These are phyloP conservation scores for Drosophila ustulata DNA, from an alignment of 2,888 invertebrate genomes.

Conservation along the genomic window DNA sequence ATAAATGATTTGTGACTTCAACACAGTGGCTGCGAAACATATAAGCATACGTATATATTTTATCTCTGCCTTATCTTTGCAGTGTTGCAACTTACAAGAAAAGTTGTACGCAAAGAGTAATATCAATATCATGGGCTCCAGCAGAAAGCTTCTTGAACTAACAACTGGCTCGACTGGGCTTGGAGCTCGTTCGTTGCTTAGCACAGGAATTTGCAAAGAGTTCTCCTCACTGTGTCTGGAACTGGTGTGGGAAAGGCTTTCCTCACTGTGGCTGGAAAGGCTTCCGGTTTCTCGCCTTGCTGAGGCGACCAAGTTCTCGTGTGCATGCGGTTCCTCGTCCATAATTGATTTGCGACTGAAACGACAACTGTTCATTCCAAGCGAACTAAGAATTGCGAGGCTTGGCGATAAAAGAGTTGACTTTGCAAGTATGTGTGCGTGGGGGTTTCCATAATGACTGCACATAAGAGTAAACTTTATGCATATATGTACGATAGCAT, in stretches of 20 bases:
- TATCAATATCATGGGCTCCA: constrained; percentile 80
- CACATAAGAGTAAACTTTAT: neutral
- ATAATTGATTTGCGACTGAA: constrained; percentile 52
- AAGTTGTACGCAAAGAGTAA: constrained; percentile 82
- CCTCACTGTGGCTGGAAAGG: constrained; percentile 30
- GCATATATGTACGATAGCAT: constrained; percentile 17
- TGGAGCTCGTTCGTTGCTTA: neutral
- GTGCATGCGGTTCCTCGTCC: constrained; percentile 67
- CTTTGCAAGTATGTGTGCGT: constrained; percentile 4
- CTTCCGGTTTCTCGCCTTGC: constrained; percentile 4
- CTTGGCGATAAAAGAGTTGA: constrained; percentile 61
- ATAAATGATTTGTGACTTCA: constrained; percentile 89
- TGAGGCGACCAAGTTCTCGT: constrained; percentile 59
- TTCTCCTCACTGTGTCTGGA: constrained; percentile 1
- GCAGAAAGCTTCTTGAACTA: constrained; percentile 51
- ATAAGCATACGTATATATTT: neutral
- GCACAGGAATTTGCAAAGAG: neutral
- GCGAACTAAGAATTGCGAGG: constrained; percentile 14
- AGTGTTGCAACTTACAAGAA: constrained; percentile 68
- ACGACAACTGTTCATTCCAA: constrained; percentile 19
- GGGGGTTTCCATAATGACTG: constrained; percentile 47
- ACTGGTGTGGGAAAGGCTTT: constrained; percentile 2
- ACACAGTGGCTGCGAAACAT: constrained; percentile 83
- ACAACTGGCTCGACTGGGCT: neutral
- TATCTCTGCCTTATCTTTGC: neutral